phyloP scores from a whole-genome alignment of 2,888 invertebrate genomes.

The Timandra comae region DNA sequence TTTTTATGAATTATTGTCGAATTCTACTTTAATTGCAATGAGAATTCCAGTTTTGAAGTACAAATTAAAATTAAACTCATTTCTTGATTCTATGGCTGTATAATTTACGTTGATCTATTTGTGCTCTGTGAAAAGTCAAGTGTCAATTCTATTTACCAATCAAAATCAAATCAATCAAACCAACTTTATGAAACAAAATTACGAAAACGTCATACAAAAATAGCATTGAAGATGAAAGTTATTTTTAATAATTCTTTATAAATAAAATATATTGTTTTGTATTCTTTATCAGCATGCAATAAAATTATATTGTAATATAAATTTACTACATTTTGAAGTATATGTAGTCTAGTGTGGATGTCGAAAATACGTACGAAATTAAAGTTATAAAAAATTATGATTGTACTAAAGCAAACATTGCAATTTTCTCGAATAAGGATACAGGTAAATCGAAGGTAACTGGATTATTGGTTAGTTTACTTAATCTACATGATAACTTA shows the following conservation, averaged over 20 bases:
- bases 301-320: slow-evolving; percentile 24
- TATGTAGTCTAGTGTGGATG: slow-evolving; percentile 35
- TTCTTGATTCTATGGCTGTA: no score
- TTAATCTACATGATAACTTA: slow-evolving; percentile 14
- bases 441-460: slow-evolving; percentile 59
- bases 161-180: slow-evolving; percentile 15
- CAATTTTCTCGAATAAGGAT: slow-evolving; percentile 56
- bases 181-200: slow-evolving; percentile 19
- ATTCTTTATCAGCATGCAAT: slow-evolving; percentile 39
- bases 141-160: slow-evolving; percentile 9
- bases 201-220: slow-evolving; percentile 47
- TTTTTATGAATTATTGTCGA: no score
- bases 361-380: slow-evolving; percentile 37
- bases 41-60: no score
- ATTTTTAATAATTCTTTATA: slow-evolving; percentile 59
- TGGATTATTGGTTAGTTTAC: slow-evolving; percentile 25
- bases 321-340: slow-evolving; percentile 31
- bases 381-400: slow-evolving; percentile 62
- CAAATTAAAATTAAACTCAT: no score
- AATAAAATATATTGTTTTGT: slow-evolving; percentile 33
- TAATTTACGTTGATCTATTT: no score
- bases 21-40: no score
- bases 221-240: slow-evolving; percentile 70
- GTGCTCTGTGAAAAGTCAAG: no score
- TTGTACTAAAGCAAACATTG: slow-evolving; percentile 63